Base-by-base conservation (phyloP, 1,140 invertebrate species). In the Pararge aegeria region DNA sequence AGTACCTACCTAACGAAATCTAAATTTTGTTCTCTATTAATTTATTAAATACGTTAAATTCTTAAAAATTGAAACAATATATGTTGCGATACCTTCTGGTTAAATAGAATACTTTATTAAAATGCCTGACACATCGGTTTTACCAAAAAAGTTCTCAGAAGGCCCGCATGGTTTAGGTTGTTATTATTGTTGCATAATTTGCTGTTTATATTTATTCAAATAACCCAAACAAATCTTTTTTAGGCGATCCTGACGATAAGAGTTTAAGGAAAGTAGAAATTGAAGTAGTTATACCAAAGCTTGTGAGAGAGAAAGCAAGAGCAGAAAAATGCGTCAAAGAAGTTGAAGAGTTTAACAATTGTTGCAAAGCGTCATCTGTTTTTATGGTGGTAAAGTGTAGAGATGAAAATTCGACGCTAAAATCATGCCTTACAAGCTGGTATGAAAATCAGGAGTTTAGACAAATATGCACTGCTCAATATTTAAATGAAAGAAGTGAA, bases 161-260 rank as follows among this genome's bases (percentile, higher is more conserved):
- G 93, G 93, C 7, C 92, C 93, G 24, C 86, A 90, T 58, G 92
- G 92, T 15, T 66, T 93, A 73, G 93, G 92, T 93, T 61, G 9
- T 49, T 52, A 3, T 20, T 46, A 20, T 3, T 55, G 44, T 38
- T 42, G 12, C 58, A 38, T 20, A 21, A 44, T 13, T 37, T 49
- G 48, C 55, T 48, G 19, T 44, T 52, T 42, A 56, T 55, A 37
- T 58, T 15, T 50, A 37, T 40, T 61, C 20, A 29, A 34, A 34
- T 34, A 12, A 34, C 0, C 0, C 1, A 34, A 34, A 34, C 1
- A n/a, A 34, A 34, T 34, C 3, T 1, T 1, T 49, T 91, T 12
- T 66, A 96, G 97, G 97, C 58, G 96, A 98, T 92, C 97, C 97
- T 7, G 90, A 96, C 75, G 96, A 97, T 80, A 91, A 70, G 71